Percentiles rank a stretch among this genome's conserved stretches.
These are phyloP conservation scores for Gymnorhina tibicen DNA, from an alignment of 2,113 vertebrate species.

Conservation along the genomic window DNA sequence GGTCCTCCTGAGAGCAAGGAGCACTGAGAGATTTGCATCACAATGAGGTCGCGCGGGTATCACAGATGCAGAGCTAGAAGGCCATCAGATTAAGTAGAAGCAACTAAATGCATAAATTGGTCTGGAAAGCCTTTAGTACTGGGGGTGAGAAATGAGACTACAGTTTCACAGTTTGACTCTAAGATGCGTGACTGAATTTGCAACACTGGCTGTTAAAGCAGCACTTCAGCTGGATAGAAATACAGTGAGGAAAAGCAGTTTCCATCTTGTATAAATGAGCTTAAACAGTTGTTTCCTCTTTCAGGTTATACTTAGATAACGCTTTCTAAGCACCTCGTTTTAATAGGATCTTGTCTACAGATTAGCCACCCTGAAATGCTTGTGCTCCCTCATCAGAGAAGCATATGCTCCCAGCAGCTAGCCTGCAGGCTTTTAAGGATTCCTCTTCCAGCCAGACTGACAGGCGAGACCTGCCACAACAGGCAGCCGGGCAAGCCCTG, in stretches of 20 bases:
- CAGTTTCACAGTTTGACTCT: neutral
- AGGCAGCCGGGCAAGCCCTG: constrained; percentile 10
- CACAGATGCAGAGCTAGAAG: neutral
- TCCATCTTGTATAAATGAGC: neutral
- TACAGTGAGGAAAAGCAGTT: neutral
- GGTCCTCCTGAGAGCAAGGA: neutral
- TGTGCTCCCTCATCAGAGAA: neutral
- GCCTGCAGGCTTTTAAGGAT: constrained; percentile 18
- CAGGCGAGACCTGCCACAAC: neutral
- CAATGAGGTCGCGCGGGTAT: rapidly evolving
- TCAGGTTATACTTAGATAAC: constrained; percentile 1
- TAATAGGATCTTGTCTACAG: constrained; percentile 39
- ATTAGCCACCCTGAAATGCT: constrained; percentile 1
- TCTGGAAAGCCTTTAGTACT: neutral
- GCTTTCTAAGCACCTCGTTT: constrained; percentile 7
- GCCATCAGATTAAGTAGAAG: neutral
- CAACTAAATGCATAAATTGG: neutral
- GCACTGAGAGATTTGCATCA: neutral
- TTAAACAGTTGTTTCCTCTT: neutral
- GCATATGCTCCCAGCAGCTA: neutral
- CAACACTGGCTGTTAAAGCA: neutral
- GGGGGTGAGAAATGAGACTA: neutral
- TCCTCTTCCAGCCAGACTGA: constrained; percentile 19
- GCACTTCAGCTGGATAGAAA: neutral
- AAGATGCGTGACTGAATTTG: neutral